These are phyloP conservation scores for Hedychridium roseum DNA, from an alignment of 2,888 invertebrate species.

Conservation along the genomic window DNA sequence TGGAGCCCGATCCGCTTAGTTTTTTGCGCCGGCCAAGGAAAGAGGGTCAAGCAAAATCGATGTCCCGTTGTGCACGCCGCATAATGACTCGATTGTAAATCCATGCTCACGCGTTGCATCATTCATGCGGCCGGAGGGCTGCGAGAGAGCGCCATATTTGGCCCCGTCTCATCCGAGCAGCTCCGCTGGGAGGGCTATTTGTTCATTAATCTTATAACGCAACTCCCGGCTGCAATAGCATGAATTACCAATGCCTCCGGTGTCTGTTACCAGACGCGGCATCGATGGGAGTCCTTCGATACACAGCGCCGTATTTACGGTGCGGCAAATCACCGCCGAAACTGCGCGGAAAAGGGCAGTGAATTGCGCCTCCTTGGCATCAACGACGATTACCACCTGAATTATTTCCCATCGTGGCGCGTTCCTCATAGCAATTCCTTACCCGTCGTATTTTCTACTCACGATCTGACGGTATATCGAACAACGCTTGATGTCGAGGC, in stretches of 20 bases:
- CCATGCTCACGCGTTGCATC: conserved; percentile 42
- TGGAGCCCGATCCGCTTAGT: too few relatives aligned
- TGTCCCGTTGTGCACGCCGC: conserved; percentile 36
- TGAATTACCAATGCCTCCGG: conserved; percentile 29
- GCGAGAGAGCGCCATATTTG: conserved; percentile 42
- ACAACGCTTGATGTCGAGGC: too few relatives aligned
- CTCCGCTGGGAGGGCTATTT: conserved; percentile 42
- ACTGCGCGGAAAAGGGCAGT: too few relatives aligned
- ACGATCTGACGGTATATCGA: too few relatives aligned
- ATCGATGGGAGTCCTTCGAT: too few relatives aligned
- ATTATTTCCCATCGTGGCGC: too few relatives aligned
- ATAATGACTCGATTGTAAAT: conserved; percentile 46
- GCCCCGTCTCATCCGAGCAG: conserved; percentile 48
- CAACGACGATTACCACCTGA: too few relatives aligned
- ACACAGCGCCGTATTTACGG: too few relatives aligned
- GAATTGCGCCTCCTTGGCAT: too few relatives aligned
- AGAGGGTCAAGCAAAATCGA: conserved; percentile 10
- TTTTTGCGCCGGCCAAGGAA: conserved; percentile 4
- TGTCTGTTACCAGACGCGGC: conserved; percentile 13
- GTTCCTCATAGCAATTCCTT: too few relatives aligned
- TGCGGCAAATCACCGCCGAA: too few relatives aligned
- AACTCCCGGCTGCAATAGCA: conserved; percentile 43
- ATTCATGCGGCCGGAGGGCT: conserved; percentile 46
- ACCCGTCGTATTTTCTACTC: too few relatives aligned
- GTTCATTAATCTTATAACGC: conserved; percentile 62